Base-by-base conservation (phyloP, 2,113 vertebrate species). In the Sinocyclocheilus grahami region DNA sequence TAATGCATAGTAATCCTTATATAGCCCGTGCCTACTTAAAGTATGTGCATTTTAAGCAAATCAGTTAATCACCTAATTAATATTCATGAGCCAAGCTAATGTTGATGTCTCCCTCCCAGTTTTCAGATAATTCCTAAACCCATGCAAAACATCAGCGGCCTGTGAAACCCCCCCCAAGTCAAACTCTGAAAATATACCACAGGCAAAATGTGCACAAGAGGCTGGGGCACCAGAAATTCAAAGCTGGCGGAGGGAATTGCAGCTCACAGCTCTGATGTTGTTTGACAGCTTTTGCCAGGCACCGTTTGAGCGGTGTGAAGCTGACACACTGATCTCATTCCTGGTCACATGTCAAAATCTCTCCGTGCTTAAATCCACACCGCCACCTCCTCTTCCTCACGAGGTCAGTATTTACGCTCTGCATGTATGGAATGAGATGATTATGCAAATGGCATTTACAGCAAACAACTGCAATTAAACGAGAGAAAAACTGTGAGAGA, bases 341-440 rank as follows among this genome's bases (percentile, higher is more conserved):
- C 74, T 86, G 67, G 16, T 60, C 82, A 74, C 69, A 84, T 74
- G 65, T 74, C 65, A 46, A 27, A 85, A 82, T 82, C 65, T 69
- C 55, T n/a, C 39, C 20, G 0, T 74, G n/a, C 51, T 24, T 14
- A 74, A 72, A 60, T 60, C 42, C 14, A 30, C 6, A 11, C 77
- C 24, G 27, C 22, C 55, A 20, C 37, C 24, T 62, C 74, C 37
- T n/a, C 48, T 77, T 58, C 39, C 67, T 85, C 81, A 86, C 90
- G 91, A 93, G 91, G 91, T 93, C 94, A 92, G 84, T 75, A 92
- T 93, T 93, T 92, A 89, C 92, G 90, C 92, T 87, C 82, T 76
- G 88, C 83, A 88, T 86, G 88, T 88, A 83, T 81, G 69, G 90
- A 91, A 92, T 86, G 37, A 90, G 87, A 91, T 88, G 85, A 91